Conservation (phyloP, 2,888 invertebrate species). For the Nomada flava region DNA sequence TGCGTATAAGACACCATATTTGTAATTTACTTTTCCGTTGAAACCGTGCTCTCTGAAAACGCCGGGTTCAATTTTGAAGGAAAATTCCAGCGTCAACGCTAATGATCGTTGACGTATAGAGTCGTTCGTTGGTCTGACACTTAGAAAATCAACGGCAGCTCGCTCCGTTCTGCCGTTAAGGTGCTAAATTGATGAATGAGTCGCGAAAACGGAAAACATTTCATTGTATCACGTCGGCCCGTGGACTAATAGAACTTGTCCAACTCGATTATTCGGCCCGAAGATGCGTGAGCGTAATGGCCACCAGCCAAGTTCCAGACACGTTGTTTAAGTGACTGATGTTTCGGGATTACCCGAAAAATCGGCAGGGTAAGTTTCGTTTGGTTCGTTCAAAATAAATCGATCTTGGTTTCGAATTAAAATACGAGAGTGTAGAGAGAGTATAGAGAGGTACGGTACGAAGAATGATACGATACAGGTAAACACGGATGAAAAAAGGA, state of each 20-base stretch:
- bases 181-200: conserved; percentile 82
- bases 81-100: conserved; percentile 4
- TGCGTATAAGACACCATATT: no score
- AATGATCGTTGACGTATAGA: conserved; percentile 25
- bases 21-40: not conserved
- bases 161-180: conserved; percentile 66
- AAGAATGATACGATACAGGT: conserved; percentile 31
- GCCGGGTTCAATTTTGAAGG: not conserved
- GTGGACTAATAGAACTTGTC: conserved; percentile 82
- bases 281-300: conserved; percentile 75
- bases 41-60: not conserved
- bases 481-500: conserved; percentile 60
- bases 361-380: conserved; percentile 13
- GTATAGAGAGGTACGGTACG: not conserved
- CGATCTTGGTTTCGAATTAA: not conserved
- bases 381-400: not conserved
- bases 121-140: conserved; percentile 9
- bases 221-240: conserved; percentile 68
- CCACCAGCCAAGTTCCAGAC: conserved; percentile 57
- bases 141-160: conserved; percentile 59
- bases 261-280: conserved; percentile 80
- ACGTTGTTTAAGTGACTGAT: conserved; percentile 69
- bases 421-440: not conserved
- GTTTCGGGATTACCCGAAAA: conserved; percentile 55
- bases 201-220: conserved; percentile 75